A percentile compares a stretch with the other conserved stretches of the same genome.
These are phyloP conservation scores for Parelbella ahira DNA, from an alignment of 2,888 invertebrate species.

Conservation along the genomic window DNA sequence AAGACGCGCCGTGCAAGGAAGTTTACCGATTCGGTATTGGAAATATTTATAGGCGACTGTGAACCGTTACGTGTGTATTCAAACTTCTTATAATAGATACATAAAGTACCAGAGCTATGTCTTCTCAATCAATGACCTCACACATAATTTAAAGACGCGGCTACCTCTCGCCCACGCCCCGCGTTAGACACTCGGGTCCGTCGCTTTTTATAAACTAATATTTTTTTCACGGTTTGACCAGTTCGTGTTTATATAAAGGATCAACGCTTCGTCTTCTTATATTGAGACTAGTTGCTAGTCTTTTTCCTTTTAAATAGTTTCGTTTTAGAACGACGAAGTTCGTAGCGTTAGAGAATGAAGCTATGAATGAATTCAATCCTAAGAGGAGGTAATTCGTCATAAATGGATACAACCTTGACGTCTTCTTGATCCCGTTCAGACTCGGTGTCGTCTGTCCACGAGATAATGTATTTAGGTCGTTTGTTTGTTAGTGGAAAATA, in stretches of 20 bases:
- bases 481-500: conserved; percentile 48
- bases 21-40: conserved; percentile 35
- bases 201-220: conserved; percentile 51
- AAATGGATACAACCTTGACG: conserved; percentile 76
- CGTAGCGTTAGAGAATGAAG: too few species aligned
- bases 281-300: conserved; percentile 25
- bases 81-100: conserved; percentile 7
- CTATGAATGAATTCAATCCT: conserved; percentile 31
- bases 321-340: conserved; percentile 11
- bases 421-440: conserved; percentile 72
- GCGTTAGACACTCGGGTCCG: conserved; percentile 45
- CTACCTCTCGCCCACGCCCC: conserved; percentile 66
- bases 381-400: conserved; percentile 61
- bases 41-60: conserved; percentile 27
- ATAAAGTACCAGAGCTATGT: conserved; percentile 37
- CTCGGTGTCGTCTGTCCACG: conserved; percentile 57
- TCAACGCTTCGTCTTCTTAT: conserved; percentile 39
- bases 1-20: conserved; percentile 28
- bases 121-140: conserved; percentile 71
- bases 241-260: conserved; percentile 36
- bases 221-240: conserved; percentile 45
- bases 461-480: conserved; percentile 62
- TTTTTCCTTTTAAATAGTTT: conserved; percentile 26
- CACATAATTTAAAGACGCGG: conserved; percentile 59
- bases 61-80: conserved; percentile 45